Evolutionary conservation across 2,113 vertebrate genomes (phyloP).

Genomic region (Onychostoma macrolepis): DNA sequence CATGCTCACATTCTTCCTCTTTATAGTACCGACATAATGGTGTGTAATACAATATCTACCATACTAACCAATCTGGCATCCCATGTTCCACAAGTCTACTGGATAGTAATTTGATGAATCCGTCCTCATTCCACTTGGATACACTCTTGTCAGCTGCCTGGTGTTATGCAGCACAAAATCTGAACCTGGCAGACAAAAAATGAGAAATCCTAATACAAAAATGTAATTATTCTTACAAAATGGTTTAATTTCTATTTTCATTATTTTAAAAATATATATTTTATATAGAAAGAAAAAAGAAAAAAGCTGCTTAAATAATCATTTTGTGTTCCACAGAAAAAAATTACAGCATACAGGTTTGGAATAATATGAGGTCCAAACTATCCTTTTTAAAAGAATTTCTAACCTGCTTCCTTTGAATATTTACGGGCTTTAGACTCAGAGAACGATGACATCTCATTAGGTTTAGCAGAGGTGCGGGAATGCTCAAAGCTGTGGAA

Average conservation of each 20-base stretch:
- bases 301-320: neutral
- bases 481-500: conserved; percentile 86
- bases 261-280: too few relatives aligned
- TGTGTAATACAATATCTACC: neutral
- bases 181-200: conserved; percentile 55
- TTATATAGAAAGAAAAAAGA: neutral
- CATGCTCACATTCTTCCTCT: neutral
- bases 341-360: neutral
- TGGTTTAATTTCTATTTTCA: too few relatives aligned
- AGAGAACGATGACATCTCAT: conserved; percentile 89
- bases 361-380: neutral
- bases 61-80: conserved; percentile 90
- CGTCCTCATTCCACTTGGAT: conserved; percentile 88
- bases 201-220: neutral
- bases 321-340: neutral
- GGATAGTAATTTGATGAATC: conserved; percentile 96
- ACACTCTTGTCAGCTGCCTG: conserved; percentile 87
- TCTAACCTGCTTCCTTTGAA: conserved; percentile 83
- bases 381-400: neutral
- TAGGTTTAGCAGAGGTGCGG: conserved; percentile 74
- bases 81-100: conserved; percentile 91
- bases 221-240: too few relatives aligned
- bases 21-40: neutral
- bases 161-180: conserved; percentile 89
- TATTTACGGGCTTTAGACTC: conserved; percentile 88